Evolutionary conservation across 1,140 invertebrate genomes (phyloP).

Genomic region (Chironomus striatipennis): DNA sequence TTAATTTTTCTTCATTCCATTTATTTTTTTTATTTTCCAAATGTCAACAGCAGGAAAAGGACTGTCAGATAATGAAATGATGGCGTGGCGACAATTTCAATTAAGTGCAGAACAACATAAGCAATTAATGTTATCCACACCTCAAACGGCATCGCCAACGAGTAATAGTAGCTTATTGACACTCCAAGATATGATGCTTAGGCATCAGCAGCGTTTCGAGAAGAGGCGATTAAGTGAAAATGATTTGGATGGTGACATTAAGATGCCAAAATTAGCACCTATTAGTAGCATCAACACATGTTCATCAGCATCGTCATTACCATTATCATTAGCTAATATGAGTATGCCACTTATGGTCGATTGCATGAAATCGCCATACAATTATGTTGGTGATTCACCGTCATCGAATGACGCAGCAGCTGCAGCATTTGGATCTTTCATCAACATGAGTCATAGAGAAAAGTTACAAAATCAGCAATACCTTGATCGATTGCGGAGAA

Average conservation of each 20-base stretch:
- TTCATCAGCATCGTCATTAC: background rate
- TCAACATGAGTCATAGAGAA: constrained; percentile 3
- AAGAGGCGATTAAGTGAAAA: constrained; percentile 16
- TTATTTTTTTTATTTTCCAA: background rate
- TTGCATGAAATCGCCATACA: background rate
- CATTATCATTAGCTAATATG: constrained; percentile 11
- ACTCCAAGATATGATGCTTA: constrained; percentile 3
- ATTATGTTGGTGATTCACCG: background rate
- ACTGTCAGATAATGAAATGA: constrained; percentile 22
- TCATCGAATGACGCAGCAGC: background rate
- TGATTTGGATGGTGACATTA: background rate
- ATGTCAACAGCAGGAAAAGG: background rate
- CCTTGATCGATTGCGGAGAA: background rate
- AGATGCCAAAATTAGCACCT: constrained; percentile 3
- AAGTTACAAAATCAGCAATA: constrained; percentile 14
- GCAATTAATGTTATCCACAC: constrained; percentile 17
- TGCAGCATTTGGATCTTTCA: background rate
- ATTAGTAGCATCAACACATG: background rate
- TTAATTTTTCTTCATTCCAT: background rate
- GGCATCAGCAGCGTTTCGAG: background rate
- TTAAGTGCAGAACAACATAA: constrained; percentile 14
- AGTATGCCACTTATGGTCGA: background rate
- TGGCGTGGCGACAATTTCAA: constrained; percentile 20
- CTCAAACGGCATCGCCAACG: background rate
- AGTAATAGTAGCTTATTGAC: constrained; percentile 6